Conservation (phyloP, 2,888 invertebrate species). For the Eristalis tenax region DNA sequence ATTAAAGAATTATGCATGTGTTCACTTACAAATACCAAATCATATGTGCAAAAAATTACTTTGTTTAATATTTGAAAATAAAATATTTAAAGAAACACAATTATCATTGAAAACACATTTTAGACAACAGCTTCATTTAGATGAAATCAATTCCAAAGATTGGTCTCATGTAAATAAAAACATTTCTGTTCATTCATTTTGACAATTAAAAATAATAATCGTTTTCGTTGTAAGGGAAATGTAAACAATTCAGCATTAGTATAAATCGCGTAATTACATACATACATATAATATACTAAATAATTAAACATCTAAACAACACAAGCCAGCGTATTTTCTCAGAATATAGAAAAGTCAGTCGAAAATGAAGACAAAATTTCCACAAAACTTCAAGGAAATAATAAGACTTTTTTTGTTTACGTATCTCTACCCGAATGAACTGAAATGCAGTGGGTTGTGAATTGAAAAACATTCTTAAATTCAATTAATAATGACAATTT, state of each 20-base stretch:
- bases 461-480: too few relatives aligned
- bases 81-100: background rate
- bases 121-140: background rate
- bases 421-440: background rate
- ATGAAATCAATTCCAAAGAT: background rate
- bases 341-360: too few relatives aligned
- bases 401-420: background rate
- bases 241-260: background rate
- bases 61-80: too few relatives aligned
- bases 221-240: background rate
- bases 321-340: too few relatives aligned
- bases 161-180: background rate
- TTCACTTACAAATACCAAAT: background rate
- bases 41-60: background rate
- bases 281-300: too few relatives aligned
- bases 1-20: background rate
- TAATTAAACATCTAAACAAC: too few relatives aligned
- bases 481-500: background rate
- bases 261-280: background rate
- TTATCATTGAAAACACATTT: background rate
- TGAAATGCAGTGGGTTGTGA: background rate
- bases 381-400: too few relatives aligned
- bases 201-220: background rate
- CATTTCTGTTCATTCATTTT: background rate
- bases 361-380: too few relatives aligned